Evolutionary conservation across 2,888 invertebrate species (phyloP).

Genomic region (Pammene fasciana): DNA sequence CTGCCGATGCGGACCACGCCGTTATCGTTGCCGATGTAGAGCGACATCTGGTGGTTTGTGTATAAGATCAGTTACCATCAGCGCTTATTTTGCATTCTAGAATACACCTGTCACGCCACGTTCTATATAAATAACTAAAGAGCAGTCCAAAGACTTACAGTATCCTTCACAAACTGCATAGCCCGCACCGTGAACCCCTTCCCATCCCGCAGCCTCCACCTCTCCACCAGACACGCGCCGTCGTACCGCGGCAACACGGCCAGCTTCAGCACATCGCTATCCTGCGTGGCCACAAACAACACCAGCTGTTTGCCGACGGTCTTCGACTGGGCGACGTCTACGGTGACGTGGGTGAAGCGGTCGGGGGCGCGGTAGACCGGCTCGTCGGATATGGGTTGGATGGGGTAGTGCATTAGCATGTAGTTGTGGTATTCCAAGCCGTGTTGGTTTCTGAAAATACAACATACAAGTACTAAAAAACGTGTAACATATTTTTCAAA

Average conservation of each 20-base stretch:
- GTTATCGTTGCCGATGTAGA: constrained; percentile 89
- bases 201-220: constrained; percentile 88
- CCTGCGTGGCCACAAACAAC: constrained; percentile 90
- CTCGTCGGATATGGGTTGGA: constrained; percentile 87
- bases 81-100: too few relatives aligned
- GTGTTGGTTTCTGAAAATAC: constrained; percentile 66
- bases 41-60: constrained; percentile 82
- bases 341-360: constrained; percentile 89
- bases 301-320: constrained; percentile 88
- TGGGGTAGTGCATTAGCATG: constrained; percentile 94
- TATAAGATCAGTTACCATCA: neutral
- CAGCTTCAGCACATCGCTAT: constrained; percentile 91
- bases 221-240: constrained; percentile 92
- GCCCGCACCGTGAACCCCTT: constrained; percentile 83
- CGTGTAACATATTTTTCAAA: too few relatives aligned
- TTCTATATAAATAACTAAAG: too few relatives aligned
- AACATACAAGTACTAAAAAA: too few relatives aligned
- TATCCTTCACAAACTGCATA: constrained; percentile 91
- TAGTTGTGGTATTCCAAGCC: constrained; percentile 88
- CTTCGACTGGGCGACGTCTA: constrained; percentile 91
- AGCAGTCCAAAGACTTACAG: constrained; percentile 74
- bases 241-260: constrained; percentile 87
- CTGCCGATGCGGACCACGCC: constrained; percentile 89
- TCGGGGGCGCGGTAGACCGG: constrained; percentile 90
- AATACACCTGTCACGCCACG: too few relatives aligned